Evolutionary conservation across 2,113 vertebrate genomes (phyloP).

Genomic region (Anarrhichthys ocellatus): DNA sequence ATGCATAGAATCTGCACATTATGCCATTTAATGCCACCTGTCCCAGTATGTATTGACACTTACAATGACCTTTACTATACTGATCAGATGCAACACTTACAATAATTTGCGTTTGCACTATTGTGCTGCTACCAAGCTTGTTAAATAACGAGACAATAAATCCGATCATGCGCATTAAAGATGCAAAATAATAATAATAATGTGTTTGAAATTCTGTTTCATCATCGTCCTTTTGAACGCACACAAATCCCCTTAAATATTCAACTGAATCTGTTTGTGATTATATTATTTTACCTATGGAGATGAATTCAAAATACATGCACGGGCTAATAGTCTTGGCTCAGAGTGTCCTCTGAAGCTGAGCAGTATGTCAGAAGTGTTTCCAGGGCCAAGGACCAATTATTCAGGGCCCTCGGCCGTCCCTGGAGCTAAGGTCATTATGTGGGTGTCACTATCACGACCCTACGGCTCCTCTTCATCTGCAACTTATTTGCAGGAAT

Average conservation of each 20-base stretch:
- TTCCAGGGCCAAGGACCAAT: constrained; percentile 78
- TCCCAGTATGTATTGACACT: background rate
- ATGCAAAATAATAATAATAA: background rate
- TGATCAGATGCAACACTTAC: background rate
- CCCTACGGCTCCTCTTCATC: constrained; percentile 67
- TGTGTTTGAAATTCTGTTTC: constrained; percentile 18
- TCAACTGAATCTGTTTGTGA: constrained; percentile 36
- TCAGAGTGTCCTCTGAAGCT: constrained; percentile 66
- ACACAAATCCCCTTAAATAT: constrained; percentile 31
- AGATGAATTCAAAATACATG: constrained; percentile 68
- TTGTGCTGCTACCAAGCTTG: background rate
- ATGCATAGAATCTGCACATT: background rate
- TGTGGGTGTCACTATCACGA: constrained; percentile 67
- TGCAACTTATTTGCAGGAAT: constrained; percentile 70
- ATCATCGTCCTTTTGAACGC: background rate
- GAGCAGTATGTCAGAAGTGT: constrained; percentile 68
- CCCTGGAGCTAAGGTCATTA: constrained; percentile 78
- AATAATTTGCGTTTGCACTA: background rate
- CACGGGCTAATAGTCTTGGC: constrained; percentile 60
- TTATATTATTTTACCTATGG: constrained; percentile 64
- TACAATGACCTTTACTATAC: background rate
- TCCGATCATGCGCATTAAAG: background rate
- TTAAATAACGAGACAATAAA: constrained; percentile 20
- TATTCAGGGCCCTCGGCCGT: constrained; percentile 72
- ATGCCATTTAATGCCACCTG: background rate